Conservation (phyloP, 2,888 invertebrate genomes). For the Aphodius granarius region DNA sequence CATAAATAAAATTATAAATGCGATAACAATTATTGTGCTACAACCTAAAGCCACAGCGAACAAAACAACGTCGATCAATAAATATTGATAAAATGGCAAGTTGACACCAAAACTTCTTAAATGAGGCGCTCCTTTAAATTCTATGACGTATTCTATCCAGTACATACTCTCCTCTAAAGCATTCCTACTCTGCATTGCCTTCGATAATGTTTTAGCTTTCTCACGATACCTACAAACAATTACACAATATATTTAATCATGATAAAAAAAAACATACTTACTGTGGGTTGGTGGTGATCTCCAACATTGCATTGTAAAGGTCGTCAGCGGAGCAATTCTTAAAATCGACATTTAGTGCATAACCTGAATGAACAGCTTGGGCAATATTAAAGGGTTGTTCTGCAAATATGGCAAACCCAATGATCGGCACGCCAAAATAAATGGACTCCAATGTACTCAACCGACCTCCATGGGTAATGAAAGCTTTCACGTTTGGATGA, state of each 20-base stretch:
- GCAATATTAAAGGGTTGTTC: constrained; percentile 33
- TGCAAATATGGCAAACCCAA: constrained; percentile 34
- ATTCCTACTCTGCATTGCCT: constrained; percentile 2
- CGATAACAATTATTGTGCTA: background rate
- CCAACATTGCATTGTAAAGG: constrained; percentile 5
- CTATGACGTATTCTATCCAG: constrained; percentile 26
- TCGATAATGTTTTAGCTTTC: background rate
- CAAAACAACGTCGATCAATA: constrained; percentile 8
- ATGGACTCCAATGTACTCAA: constrained; percentile 35
- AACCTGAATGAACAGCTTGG: constrained; percentile 27
- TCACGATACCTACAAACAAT: constrained; percentile 7
- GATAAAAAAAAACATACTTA: background rate
- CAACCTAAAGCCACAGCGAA: background rate
- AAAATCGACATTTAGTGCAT: constrained; percentile 19
- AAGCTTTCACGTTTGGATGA: constrained; percentile 34
- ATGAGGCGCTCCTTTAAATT: constrained; percentile 25
- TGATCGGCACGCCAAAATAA: constrained; percentile 33
- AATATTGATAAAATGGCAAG: constrained; percentile 4
- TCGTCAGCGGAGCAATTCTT: background rate
- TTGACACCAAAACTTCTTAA: constrained; percentile 9
- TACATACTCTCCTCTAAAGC: constrained; percentile 23
- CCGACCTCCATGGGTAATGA: constrained; percentile 37
- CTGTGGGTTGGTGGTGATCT: constrained; percentile 17
- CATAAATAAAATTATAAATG: background rate
- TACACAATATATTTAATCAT: too few relatives aligned